Evolutionary conservation across 2,888 invertebrate species (phyloP), one percentile per base, ranked within the genome.

Genomic region (Drosophila bunnanda): DNA sequence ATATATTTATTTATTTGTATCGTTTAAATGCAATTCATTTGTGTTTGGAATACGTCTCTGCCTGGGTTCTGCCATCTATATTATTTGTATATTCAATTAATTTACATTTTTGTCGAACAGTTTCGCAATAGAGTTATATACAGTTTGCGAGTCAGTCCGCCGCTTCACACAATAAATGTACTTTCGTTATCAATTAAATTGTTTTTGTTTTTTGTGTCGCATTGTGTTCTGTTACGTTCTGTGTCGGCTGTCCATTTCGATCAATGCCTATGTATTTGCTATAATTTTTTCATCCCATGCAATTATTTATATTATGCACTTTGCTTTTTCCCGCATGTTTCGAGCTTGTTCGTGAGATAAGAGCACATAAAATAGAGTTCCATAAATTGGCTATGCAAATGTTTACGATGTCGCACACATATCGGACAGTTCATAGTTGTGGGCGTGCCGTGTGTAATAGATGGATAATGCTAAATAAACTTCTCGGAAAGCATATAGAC

Each of bases 11-110:
- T 48, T 68, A 68, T 76, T 73, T 61, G 50, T 65, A 75, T 72
- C 52, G 50, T 71, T 87, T 89, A 83, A 83, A 83, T 83, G 83
- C 83, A 83, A 71, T 85, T 82, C 65, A 81, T 79, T 74, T 62
- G 88, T 83, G 82, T 83, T 78, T 82, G 69, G 44, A 88, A 85
- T 88, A 88, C 82, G 60, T 68, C 46, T 61, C 71, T 50, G 71
- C 56, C 39, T 34, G 57, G 57, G 57, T 52, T 53, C 25, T 54
- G 66, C 67, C 76, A 53, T 68, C 36, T 53, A 43, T 67, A 54
- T 56, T 50, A 62, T 74, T 60, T 68, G 34, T 77, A 54, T 75
- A 66, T 74, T 80, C 56, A 82, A 80, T 89, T 77, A 79, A 79
- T 89, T 86, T 89, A 87, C 89, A 89, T 76, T 70, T 59, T 46